A percentile compares a stretch with the other conserved stretches of the same genome.
These are phyloP conservation scores for Gymnogyps californianus DNA, from an alignment of 2,113 vertebrate species.

Conservation along the genomic window DNA sequence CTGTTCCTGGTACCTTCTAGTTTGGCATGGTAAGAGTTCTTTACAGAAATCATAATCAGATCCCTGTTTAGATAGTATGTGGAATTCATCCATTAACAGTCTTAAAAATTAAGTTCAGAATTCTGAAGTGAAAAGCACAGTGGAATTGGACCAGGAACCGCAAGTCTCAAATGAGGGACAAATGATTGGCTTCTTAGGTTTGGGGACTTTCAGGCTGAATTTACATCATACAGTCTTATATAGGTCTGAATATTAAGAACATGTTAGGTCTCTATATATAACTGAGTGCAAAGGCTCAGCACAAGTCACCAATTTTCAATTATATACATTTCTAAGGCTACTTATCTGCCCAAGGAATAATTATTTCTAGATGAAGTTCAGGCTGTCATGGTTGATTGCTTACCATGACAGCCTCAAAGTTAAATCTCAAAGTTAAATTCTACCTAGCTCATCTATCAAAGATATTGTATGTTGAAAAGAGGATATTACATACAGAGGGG, in stretches of 20 bases:
- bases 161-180: neutral
- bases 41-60: neutral
- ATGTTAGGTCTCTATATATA: neutral
- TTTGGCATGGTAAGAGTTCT: neutral
- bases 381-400: neutral
- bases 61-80: neutral
- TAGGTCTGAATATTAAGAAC: neutral
- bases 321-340: neutral
- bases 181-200: neutral
- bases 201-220: neutral
- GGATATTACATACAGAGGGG: neutral
- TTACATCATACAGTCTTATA: neutral
- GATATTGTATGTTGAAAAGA: neutral
- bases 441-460: neutral
- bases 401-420: no score
- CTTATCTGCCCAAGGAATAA: neutral
- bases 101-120: neutral
- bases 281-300: neutral
- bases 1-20: neutral
- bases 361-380: neutral
- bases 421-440: neutral
- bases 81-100: neutral
- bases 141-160: neutral
- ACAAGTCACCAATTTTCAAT: neutral
- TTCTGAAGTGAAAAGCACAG: neutral